These are phyloP conservation scores for Hydra vulgaris DNA, from an alignment of 30 jellyfish, hydroid and myxozoan genomes.

Conservation along the genomic window DNA sequence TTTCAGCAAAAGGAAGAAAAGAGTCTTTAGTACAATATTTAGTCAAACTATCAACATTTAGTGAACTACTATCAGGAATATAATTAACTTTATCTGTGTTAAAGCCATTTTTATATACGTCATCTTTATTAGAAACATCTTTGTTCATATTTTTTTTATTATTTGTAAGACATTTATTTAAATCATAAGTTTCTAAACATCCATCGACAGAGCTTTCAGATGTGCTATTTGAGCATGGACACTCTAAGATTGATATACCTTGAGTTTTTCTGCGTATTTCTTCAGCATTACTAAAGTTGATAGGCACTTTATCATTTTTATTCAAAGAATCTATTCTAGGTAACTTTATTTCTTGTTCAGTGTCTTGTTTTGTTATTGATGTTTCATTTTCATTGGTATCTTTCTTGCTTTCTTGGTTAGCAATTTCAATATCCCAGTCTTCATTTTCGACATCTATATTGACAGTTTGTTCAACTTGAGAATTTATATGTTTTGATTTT, in stretches of 20 bases:
- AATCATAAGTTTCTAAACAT: background rate
- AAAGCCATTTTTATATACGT: background rate
- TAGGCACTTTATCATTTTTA: background rate
- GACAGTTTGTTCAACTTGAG: background rate
- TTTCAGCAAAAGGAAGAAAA: background rate
- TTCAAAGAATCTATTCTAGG: background rate
- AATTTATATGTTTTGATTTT: background rate
- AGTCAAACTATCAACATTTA: background rate
- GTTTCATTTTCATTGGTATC: background rate
- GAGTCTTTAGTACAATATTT: conserved; percentile 1
- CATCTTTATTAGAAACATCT: background rate
- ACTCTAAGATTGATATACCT: conserved; percentile 22
- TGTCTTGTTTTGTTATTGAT: background rate
- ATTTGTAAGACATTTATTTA: background rate
- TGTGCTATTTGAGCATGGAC: conserved; percentile 13
- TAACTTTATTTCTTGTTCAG: no score
- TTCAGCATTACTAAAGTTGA: conserved; percentile 4
- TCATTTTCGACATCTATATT: background rate
- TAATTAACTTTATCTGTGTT: background rate
- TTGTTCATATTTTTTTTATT: no score
- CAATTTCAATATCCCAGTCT: conserved; percentile 16
- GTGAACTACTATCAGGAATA: background rate
- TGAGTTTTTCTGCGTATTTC: conserved; percentile 14
- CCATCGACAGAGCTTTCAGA: background rate
- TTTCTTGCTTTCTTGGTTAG: background rate